These are phyloP conservation scores for Bradypus variegatus DNA, from an alignment of 2,797 vertebrate genomes.

Conservation along the genomic window DNA sequence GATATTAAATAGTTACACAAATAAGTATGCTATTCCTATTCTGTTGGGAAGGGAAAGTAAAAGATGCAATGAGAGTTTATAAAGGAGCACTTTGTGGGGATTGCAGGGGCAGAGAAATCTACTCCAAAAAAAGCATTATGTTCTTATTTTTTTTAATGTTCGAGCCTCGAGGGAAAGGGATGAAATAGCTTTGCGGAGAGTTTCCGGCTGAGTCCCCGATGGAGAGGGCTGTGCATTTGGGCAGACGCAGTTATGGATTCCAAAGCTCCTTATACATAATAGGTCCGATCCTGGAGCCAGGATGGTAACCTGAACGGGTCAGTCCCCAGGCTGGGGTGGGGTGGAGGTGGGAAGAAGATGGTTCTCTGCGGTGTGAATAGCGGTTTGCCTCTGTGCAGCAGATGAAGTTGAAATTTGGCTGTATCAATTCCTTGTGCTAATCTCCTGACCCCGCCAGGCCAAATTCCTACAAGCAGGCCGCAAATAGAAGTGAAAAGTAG, in stretches of 20 bases:
- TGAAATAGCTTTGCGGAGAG: background rate
- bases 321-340: background rate
- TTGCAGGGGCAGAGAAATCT: background rate
- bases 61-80: background rate
- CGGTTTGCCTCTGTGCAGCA: background rate
- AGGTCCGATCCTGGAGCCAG: fast-evolving
- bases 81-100: background rate
- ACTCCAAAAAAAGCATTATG: background rate
- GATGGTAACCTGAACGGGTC: background rate
- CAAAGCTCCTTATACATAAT: background rate
- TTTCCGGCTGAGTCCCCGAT: background rate
- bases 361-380: background rate
- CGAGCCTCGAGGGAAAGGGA: background rate
- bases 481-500: background rate
- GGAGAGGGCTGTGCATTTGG: background rate
- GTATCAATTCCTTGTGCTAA: background rate
- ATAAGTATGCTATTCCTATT: background rate
- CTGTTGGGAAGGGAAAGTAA: background rate
- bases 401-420: background rate
- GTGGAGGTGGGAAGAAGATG: background rate
- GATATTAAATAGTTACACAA: background rate
- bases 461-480: background rate
- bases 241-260: fast-evolving
- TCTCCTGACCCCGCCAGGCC: background rate
- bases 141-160: background rate